Conservation (phyloP, 1,140 invertebrate species). For the Drosophila sp. region DNA sequence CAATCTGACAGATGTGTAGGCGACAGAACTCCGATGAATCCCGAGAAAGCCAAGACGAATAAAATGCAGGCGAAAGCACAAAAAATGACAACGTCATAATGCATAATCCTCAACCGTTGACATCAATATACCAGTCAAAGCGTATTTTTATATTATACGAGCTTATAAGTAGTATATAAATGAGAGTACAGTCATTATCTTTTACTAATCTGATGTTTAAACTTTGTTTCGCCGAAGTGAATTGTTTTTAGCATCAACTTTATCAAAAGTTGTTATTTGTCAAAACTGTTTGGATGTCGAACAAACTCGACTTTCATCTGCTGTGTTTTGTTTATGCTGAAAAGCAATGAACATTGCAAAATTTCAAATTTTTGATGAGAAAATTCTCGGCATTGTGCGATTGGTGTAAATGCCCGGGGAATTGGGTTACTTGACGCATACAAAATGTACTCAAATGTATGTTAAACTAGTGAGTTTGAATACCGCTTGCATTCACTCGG, state of each 20-base stretch:
- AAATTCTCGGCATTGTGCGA: conserved; percentile 16
- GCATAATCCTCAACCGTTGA: conserved; percentile 50
- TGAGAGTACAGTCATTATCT: conserved; percentile 4
- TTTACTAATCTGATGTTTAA: too few relatives aligned
- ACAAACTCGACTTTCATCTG: not conserved
- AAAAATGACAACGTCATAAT: conserved; percentile 38
- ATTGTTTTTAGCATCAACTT: too few relatives aligned
- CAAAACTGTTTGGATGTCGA: not conserved
- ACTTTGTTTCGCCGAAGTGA: too few relatives aligned
- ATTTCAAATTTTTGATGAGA: conserved; percentile 24
- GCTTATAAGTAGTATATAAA: not conserved
- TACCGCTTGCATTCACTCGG: conserved; percentile 3
- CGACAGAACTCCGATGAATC: conserved; percentile 22
- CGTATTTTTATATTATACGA: conserved; percentile 14
- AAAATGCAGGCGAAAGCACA: conserved; percentile 3
- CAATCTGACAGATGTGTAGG: conserved; percentile 16
- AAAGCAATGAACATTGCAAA: conserved; percentile 18
- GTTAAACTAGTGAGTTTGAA: conserved; percentile 3
- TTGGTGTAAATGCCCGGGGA: conserved; percentile 37
- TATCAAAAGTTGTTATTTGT: too few relatives aligned
- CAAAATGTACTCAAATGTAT: conserved; percentile 19
- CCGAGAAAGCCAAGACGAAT: conserved; percentile 7
- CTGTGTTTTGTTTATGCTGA: conserved; percentile 21
- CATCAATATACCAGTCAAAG: conserved; percentile 53
- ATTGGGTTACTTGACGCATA: conserved; percentile 48